Base-by-base conservation (phyloP, 1,140 invertebrate species). In the Drosophila parabipectinata region DNA sequence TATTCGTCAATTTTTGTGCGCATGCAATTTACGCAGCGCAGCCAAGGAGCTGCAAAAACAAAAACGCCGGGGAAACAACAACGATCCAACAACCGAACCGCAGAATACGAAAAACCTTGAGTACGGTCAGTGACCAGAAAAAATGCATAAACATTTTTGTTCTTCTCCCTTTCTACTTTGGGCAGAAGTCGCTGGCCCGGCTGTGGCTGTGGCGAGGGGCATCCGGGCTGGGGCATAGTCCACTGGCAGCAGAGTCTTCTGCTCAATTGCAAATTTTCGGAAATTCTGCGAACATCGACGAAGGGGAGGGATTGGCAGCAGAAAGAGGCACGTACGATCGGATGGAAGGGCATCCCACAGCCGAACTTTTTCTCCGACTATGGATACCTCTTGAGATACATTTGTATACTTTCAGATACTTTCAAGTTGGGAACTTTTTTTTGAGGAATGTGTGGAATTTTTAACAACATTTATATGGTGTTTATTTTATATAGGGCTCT, bases 61-160 rank as follows among this genome's bases (percentile, higher is more conserved):
- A 41, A 41, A 41, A 15, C 12, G 9, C 34, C 4, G 4, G 34
- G 6, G 14, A 44, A 44, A 44, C 9, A 44, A 44, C 14, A 15
- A 18, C 41, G 14, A 44, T 8, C 63, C 60, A 67, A 67, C 21
- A 21, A 67, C 63, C 52, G 63, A 67, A 67, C 63, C 63, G 60
- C 78, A 87, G 78, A 88, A 87, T 87, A 87, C 83, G 83, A 87
- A 87, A 87, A 87, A 88, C 83, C 83, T 87, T 87, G 83, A 88
- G 83, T 88, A 88, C 83, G 83, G 83, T 87, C 83, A 87, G 83
- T 88, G 83, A 87, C 83, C 83, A 87, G 63, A 88, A 87, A 85
- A 87, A 87, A 87, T 87, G 83, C 83, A 87, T 87, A 87, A 87
- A 87, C 83, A 87, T 87, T 88, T 87, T 88, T 87, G 78, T 82